A percentile compares a stretch with the other conserved stretches of the same genome.
phyloP scores from a whole-genome alignment of 1,140 invertebrate species.

The Drosophila parabipectinata region DNA sequence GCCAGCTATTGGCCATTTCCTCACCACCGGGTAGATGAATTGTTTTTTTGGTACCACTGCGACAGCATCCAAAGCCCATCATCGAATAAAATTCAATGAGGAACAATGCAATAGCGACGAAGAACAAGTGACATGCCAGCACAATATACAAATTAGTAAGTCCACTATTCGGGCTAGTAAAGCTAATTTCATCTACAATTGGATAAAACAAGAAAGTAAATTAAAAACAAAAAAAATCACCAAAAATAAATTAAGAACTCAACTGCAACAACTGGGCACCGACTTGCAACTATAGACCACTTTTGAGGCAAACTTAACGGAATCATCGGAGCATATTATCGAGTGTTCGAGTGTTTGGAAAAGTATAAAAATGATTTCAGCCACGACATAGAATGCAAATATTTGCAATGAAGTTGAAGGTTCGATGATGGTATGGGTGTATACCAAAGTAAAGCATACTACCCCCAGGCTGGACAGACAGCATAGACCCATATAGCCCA shows the following conservation, averaged over 20 bases:
- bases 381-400: slow-evolving; percentile 28
- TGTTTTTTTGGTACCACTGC: not conserved
- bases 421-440: not conserved
- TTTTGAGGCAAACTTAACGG: slow-evolving; percentile 44
- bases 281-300: slow-evolving; percentile 25
- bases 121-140: not conserved
- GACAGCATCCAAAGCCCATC: not conserved
- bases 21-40: not conserved
- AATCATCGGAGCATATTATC: slow-evolving; percentile 29
- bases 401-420: not conserved
- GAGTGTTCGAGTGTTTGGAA: slow-evolving; percentile 30
- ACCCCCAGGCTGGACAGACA: slow-evolving; percentile 18
- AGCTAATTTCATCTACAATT: not conserved
- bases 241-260: slow-evolving; percentile 1
- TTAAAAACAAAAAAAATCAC: not conserved
- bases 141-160: not conserved
- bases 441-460: slow-evolving; percentile 13
- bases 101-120: not conserved
- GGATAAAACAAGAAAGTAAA: not conserved
- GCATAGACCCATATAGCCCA: slow-evolving; percentile 10
- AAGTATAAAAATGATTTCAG: slow-evolving; percentile 33
- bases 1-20: not conserved
- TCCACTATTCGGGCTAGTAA: not conserved
- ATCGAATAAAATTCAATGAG: slow-evolving; percentile 8
- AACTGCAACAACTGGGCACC: slow-evolving; percentile 63